Evolutionary conservation across 2,888 invertebrate species (phyloP), one percentile per base, ranked within the genome.

Genomic region (Scotopteryx bipunctaria): DNA sequence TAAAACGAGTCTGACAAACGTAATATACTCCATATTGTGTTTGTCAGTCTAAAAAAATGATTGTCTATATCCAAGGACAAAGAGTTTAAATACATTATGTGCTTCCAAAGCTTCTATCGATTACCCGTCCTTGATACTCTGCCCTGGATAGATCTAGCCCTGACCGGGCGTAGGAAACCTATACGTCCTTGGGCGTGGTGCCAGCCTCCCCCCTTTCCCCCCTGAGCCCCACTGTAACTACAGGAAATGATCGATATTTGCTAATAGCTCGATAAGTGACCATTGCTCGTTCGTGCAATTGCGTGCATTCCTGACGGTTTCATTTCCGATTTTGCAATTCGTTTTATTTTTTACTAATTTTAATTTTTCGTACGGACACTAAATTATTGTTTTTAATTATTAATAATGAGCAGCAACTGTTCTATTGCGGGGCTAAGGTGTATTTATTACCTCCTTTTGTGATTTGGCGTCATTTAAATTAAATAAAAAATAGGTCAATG

Each of bases 141-240:
- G 57, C 64, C 61, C 49, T 64, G 59, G 48, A 29, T 36, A 25
- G 43, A 71, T 69, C 71, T 73, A 76, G 72, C 90, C 85, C 72
- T 86, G 86, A 85, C 87, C 83, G 77, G 48, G 59, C 49, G 67
- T 83, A 84, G 86, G 82, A 67, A 75, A 70, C 76, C 82, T 84
- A 81, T 77, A 67, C 64, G 84, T 81, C 86, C 87, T 83, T 83
- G 88, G 86, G 86, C 85, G 60, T 27, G 23, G 50, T 78, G 86
- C 88, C 86, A 86, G 67, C 66, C 23, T 57, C 65, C 51, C 63
- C 55, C 58, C 59, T 49, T 55, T 53, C 46, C 38, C 53, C 40
- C 48, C 19, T 41, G 42, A 43, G 55, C 25, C 23, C 32, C 56
- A n/a, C 57, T 70, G 66, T 65, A 65, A 54, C 56, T 31, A 58